Conservation (phyloP, 1,140 invertebrate genomes). For the Ceratina japonica region DNA sequence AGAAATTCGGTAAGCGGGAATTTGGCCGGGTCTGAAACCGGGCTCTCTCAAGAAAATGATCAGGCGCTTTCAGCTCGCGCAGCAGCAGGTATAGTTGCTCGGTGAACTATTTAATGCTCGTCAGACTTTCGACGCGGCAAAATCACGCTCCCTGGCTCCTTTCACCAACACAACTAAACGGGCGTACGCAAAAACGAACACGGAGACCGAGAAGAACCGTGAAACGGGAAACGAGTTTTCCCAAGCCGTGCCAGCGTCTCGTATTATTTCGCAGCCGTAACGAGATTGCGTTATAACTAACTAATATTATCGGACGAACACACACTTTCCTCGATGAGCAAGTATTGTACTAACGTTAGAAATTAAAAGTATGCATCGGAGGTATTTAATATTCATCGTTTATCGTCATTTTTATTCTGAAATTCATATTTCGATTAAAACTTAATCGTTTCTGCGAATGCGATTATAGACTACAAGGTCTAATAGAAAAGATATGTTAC, state of each 20-base stretch:
- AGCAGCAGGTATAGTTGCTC: not conserved
- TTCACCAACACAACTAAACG: slow-evolving; percentile 1
- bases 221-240: not conserved
- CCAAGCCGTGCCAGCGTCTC: not conserved
- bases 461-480: too few species aligned
- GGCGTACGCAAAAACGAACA: not conserved
- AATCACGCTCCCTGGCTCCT: not conserved
- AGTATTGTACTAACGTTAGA: too few species aligned
- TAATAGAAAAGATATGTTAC: too few species aligned
- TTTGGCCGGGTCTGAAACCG: too few species aligned
- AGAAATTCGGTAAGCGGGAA: too few species aligned
- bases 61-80: not conserved
- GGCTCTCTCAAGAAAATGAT: slow-evolving; percentile 2
- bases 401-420: too few species aligned
- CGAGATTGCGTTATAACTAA: not conserved
- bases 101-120: slow-evolving; percentile 26
- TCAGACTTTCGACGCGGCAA: slow-evolving; percentile 27
- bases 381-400: too few species aligned
- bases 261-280: not conserved
- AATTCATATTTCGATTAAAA: too few species aligned
- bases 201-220: not conserved
- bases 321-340: too few species aligned
- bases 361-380: too few species aligned
- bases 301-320: not conserved
- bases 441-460: too few species aligned